These are phyloP conservation scores for Drepanosiphum platanoidis DNA, from an alignment of 2,888 invertebrate species.

Conservation along the genomic window DNA sequence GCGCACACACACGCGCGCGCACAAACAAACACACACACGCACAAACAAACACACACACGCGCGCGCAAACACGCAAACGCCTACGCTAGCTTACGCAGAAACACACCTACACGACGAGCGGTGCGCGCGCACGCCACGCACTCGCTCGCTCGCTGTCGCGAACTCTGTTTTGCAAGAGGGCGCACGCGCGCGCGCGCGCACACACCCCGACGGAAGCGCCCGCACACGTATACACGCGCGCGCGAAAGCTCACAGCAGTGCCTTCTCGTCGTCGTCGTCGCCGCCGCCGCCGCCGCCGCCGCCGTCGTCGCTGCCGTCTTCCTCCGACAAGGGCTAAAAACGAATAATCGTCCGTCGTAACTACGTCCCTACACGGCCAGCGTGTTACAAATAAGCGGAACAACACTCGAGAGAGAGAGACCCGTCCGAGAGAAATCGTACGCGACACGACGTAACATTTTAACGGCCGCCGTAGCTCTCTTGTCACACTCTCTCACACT, in stretches of 20 bases:
- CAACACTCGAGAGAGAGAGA: too few relatives aligned
- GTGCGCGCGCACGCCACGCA: background rate
- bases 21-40: background rate
- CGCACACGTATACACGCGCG: background rate
- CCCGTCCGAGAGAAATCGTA: too few relatives aligned
- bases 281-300: background rate
- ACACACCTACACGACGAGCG: too few relatives aligned
- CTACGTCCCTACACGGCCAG: too few relatives aligned
- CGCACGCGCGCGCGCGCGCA: background rate
- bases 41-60: background rate
- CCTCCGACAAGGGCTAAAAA: too few relatives aligned
- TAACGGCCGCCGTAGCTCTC: background rate
- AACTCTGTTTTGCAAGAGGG: too few relatives aligned
- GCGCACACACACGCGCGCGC: background rate
- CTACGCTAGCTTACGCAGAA: background rate
- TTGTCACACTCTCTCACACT: background rate
- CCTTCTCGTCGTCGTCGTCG: slow-evolving; percentile 28
- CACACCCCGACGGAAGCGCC: too few relatives aligned
- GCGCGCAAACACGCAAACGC: background rate
- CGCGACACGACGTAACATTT: too few relatives aligned
- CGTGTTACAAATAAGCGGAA: too few relatives aligned
- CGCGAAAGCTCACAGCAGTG: slow-evolving; percentile 48
- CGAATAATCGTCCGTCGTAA: too few relatives aligned
- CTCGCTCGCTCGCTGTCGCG: background rate
- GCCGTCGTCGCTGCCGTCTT: background rate